phyloP scores from a whole-genome alignment of 2,113 vertebrate genomes.

The Aegypius monachus region DNA sequence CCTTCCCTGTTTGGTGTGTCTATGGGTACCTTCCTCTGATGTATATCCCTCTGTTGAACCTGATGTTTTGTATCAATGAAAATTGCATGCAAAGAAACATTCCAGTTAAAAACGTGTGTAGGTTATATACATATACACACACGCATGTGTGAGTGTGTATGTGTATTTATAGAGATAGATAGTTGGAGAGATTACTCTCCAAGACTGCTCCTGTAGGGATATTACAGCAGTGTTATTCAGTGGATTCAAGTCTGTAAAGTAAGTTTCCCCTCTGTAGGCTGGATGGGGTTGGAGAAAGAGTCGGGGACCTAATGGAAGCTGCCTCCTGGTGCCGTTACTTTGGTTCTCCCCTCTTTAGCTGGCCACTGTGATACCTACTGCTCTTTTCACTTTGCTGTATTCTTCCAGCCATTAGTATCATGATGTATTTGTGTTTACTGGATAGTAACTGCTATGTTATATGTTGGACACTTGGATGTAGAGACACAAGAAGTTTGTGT shows the following conservation, averaged over 20 bases:
- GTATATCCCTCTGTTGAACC: background rate
- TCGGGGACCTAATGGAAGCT: background rate
- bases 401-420: background rate
- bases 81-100: background rate
- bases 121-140: too few relatives aligned
- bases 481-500: background rate
- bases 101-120: background rate
- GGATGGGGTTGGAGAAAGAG: background rate
- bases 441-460: background rate
- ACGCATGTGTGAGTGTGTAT: background rate
- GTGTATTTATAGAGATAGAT: background rate
- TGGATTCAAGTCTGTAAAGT: background rate
- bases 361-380: background rate
- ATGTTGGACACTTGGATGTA: fast-evolving
- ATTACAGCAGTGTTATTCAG: background rate
- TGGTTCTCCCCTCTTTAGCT: background rate
- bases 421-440: background rate
- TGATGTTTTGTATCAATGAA: background rate
- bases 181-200: background rate
- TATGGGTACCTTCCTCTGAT: background rate
- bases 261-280: background rate
- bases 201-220: background rate
- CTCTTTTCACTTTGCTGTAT: background rate
- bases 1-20: background rate
- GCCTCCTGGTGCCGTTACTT: background rate